A percentile compares a stretch with the other conserved stretches of the same genome.
Conservation (phyloP, 2,888 invertebrate genomes). For the Protonemura montana region DNA sequence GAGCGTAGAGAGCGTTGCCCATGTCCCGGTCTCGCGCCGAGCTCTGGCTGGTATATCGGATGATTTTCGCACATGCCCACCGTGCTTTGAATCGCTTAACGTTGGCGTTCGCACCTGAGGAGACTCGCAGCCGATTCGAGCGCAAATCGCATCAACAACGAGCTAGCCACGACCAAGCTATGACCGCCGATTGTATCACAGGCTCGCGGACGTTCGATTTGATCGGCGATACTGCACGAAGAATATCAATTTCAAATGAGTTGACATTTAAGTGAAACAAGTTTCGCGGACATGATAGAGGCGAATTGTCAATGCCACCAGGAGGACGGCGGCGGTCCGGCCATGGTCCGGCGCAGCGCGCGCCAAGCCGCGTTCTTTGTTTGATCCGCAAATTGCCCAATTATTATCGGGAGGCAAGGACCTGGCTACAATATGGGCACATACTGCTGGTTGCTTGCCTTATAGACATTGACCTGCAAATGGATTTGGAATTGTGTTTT, state of each 20-base stretch:
- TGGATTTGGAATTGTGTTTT: neutral
- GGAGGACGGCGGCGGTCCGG: too few species aligned
- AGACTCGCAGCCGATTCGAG: neutral
- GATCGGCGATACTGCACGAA: neutral
- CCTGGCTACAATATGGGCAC: neutral
- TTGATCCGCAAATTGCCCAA: neutral
- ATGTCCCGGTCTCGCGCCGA: neutral
- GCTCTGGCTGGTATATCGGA: neutral
- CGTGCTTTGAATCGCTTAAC: neutral
- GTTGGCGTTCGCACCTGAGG: neutral
- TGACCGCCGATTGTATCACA: neutral
- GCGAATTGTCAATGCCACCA: neutral
- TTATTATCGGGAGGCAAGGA: neutral
- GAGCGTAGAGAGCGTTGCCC: too few species aligned
- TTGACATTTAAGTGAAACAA: slow-evolving; percentile 7
- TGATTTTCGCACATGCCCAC: neutral
- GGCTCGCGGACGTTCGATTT: neutral
- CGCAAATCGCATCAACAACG: neutral
- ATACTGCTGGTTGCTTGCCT: neutral
- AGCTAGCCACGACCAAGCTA: neutral
- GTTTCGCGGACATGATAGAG: neutral
- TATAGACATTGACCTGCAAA: neutral
- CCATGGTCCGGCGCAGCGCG: too few species aligned
- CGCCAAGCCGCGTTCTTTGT: neutral
- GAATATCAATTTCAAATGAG: neutral